Percentiles rank a stretch among this genome's conserved stretches.
Evolutionary conservation across 2,797 vertebrate species (phyloP).

Genomic region (Chiloscyllium punctatum): DNA sequence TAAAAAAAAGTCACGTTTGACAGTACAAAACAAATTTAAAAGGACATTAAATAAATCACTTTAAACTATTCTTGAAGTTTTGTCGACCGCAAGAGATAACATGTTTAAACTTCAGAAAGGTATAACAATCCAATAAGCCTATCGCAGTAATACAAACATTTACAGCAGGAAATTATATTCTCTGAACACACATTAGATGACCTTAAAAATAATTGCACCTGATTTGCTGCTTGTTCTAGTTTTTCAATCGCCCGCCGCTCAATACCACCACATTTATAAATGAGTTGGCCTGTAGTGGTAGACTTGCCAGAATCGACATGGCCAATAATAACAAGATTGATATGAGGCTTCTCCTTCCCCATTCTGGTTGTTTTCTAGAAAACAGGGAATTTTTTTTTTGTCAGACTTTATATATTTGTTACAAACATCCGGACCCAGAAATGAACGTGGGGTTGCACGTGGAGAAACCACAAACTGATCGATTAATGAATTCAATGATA

Average conservation of each 20-base stretch:
- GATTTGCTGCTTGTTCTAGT: conserved; percentile 64
- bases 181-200: neutral
- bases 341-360: conserved; percentile 55
- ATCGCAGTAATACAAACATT: too few species aligned
- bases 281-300: conserved; percentile 68
- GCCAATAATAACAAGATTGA: conserved; percentile 69
- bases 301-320: conserved; percentile 77
- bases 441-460: neutral
- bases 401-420: neutral
- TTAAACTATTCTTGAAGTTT: neutral
- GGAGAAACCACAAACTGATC: neutral
- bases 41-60: too few species aligned
- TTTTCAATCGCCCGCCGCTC: conserved; percentile 68
- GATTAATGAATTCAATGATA: neutral
- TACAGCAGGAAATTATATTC: neutral
- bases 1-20: too few species aligned
- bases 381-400: neutral
- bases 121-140: too few species aligned
- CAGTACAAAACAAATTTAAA: too few species aligned
- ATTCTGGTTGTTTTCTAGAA: conserved; percentile 42
- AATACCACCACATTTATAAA: conserved; percentile 71
- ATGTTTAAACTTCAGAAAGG: neutral
- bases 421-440: neutral
- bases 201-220: conserved; percentile 49
- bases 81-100: neutral